Conservation (phyloP, 2,888 invertebrate species). For the Platerodrilus igneus region DNA sequence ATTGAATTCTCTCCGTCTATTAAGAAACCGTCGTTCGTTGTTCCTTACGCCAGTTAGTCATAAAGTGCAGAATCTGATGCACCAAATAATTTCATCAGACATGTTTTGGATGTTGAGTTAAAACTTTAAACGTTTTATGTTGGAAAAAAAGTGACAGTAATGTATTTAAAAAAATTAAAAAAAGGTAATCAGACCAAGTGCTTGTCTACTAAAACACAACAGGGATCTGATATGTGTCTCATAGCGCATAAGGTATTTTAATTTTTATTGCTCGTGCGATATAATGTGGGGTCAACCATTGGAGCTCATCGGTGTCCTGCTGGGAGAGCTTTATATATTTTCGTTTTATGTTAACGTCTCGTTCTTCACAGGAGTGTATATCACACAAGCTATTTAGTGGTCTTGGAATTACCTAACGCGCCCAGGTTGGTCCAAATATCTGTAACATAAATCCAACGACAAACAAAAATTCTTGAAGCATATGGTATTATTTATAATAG, state of each 20-base stretch:
- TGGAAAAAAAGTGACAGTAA: slow-evolving; percentile 22
- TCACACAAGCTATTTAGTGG: slow-evolving; percentile 30
- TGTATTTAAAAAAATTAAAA: slow-evolving; percentile 28
- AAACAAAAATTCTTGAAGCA: slow-evolving; percentile 30
- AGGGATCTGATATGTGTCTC: slow-evolving; percentile 34
- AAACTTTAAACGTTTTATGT: slow-evolving; percentile 27
- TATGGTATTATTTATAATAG: slow-evolving; percentile 18
- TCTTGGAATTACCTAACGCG: slow-evolving; percentile 22
- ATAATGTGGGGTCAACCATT: slow-evolving; percentile 21
- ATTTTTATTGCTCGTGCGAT: slow-evolving; percentile 31
- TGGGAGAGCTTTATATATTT: slow-evolving; percentile 30
- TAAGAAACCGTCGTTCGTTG: no score
- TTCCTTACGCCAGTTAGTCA: no score
- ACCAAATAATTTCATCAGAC: no score
- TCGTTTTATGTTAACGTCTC: slow-evolving; percentile 35
- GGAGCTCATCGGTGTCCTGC: slow-evolving; percentile 28
- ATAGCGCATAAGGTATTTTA: slow-evolving; percentile 32
- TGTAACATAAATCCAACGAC: slow-evolving; percentile 32
- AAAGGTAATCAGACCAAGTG: slow-evolving; percentile 20
- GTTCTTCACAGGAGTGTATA: slow-evolving; percentile 32
- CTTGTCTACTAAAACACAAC: slow-evolving; percentile 29
- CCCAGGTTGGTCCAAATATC: slow-evolving; percentile 29
- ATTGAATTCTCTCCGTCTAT: no score
- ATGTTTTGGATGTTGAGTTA: no score
- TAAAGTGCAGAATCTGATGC: no score